phyloP scores from a whole-genome alignment of 2,888 invertebrate genomes.

The Cynaeus angustus region DNA sequence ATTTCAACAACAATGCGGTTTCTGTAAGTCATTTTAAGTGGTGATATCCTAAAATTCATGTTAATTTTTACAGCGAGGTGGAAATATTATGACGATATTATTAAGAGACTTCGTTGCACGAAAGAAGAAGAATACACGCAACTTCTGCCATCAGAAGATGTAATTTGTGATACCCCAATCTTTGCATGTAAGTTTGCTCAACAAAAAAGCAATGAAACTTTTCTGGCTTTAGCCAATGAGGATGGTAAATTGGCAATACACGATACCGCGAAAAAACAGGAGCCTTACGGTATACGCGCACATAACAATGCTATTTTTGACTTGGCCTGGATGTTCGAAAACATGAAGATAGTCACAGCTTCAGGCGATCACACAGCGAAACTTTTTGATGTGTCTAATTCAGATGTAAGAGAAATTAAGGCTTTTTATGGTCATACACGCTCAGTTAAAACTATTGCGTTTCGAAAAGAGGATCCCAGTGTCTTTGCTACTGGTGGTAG shows the following conservation, averaged over 20 bases:
- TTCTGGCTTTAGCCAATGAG: constrained; percentile 89
- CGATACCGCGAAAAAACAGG: constrained; percentile 65
- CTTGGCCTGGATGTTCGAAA: constrained; percentile 87
- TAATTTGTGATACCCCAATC: constrained; percentile 81
- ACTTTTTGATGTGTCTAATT: constrained; percentile 81
- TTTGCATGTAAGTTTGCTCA: constrained; percentile 88
- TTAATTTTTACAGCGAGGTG: constrained; percentile 72
- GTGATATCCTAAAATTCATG: constrained; percentile 46
- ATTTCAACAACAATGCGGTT: constrained; percentile 59
- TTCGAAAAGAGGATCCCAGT: constrained; percentile 80
- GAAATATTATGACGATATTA: constrained; percentile 77
- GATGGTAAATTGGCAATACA: constrained; percentile 84
- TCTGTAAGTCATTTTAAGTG: constrained; percentile 54
- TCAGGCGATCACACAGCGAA: constrained; percentile 89
- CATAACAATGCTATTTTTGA: constrained; percentile 94
- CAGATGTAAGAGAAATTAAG: constrained; percentile 71
- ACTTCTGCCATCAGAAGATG: constrained; percentile 72
- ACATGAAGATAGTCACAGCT: constrained; percentile 86
- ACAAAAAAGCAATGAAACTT: constrained; percentile 73
- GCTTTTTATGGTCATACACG: constrained; percentile 85
- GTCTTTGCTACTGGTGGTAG: constrained; percentile 91
- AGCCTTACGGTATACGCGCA: constrained; percentile 74
- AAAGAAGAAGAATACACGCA: constrained; percentile 80
- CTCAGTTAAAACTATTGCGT: constrained; percentile 88
- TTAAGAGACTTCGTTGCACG: constrained; percentile 78